Conservation (phyloP, 2,113 vertebrate genomes). For the Prinia subflava region DNA sequence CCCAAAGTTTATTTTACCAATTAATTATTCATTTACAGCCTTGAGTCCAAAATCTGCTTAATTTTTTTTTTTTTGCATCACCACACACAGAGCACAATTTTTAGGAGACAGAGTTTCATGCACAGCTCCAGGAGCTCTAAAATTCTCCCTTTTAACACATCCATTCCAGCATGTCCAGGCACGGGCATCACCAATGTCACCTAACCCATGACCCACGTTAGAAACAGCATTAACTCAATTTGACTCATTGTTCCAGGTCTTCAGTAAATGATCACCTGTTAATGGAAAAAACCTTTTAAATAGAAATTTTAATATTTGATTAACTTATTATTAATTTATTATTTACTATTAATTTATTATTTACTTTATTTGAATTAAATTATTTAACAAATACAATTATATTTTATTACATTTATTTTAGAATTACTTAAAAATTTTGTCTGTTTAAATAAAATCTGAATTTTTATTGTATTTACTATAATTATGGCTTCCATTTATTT, state of each 20-base stretch:
- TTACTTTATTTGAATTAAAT: background rate
- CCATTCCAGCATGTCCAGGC: background rate
- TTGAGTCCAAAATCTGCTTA: background rate
- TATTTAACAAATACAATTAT: background rate
- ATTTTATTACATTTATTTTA: background rate
- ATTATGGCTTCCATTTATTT: background rate
- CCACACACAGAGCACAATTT: background rate
- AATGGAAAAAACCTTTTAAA: background rate
- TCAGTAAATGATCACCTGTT: background rate
- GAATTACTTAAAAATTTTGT: too few species aligned
- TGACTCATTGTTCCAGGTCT: rapidly evolving
- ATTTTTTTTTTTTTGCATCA: rapidly evolving
- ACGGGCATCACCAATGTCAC: background rate
- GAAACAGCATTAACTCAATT: background rate
- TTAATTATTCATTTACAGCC: background rate
- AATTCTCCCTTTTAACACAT: background rate
- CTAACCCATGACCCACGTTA: background rate
- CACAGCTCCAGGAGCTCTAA: background rate
- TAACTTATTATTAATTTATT: background rate
- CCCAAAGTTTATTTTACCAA: background rate
- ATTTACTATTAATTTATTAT: background rate
- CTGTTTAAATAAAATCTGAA: background rate
- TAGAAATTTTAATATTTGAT: background rate
- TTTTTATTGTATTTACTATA: background rate
- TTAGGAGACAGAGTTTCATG: background rate